Base-by-base conservation (phyloP, 2,888 invertebrate species). In the Tipula confusa region DNA sequence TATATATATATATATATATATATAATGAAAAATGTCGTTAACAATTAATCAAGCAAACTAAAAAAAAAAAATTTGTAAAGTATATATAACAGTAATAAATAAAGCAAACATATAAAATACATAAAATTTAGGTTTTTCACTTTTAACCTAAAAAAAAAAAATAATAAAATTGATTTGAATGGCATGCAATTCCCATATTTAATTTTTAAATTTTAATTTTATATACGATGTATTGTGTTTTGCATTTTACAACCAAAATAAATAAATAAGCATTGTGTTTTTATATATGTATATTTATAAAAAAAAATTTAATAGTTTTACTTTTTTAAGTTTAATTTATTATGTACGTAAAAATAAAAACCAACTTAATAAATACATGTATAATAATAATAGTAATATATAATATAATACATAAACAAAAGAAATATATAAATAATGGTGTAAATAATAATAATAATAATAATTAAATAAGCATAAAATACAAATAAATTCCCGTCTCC, bases 341-440 rank as follows among this genome's bases (percentile, higher is more conserved):
- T 38, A 82, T 33, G 18, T 82, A 31, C 24, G 82, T 31, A 82
- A 81, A 82, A 36, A 38, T 82, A 82, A 82, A 82, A 36, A 82
- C 24, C 82, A 82, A 82, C 38, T 82, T 38, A 82, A 82, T 43
- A 43, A 82, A 82, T 38, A 43, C 28, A n/a, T 36, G 15, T 15
- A 81, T 81, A 81, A 29, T 29, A 80, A 29, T 82, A 82, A 36
- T 82, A 82, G 15, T 82, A 82, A n/a, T n/a, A n/a, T n/a, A n/a
- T n/a, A 36, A 38, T 31, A 43, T 29, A 33, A 81, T 81, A 81
- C 33, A 81, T 36, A 82, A 82, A 82, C 33, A 64, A 64, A 64
- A 64, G 64, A 64, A 64, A 64, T 64, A 64, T 64, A 64, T 64
- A 64, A 64, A 64, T 64, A 64, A 64, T 64, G 64, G 24, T 64